These are phyloP conservation scores for Clupea harengus DNA, from an alignment of 2,113 vertebrate species.

Conservation along the genomic window DNA sequence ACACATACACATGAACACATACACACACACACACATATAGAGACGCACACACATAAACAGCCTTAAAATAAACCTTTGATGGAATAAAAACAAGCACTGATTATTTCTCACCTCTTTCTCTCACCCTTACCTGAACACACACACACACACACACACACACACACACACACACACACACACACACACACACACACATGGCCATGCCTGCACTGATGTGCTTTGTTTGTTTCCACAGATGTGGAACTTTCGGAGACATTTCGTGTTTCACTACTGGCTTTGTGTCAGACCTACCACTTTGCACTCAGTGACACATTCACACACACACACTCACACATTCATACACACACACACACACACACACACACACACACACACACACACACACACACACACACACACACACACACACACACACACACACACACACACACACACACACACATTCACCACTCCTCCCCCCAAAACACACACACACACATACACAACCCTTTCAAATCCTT, in stretches of 20 bases:
- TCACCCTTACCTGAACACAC: not conserved
- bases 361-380: not conserved
- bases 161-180: not conserved
- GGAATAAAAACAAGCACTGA: not conserved
- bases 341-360: too few species aligned
- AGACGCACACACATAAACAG: not conserved
- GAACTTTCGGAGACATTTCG: too few species aligned
- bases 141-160: not conserved
- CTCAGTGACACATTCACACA: too few species aligned
- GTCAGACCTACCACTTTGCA: too few species aligned
- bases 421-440: too few species aligned
- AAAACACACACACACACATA: not conserved
- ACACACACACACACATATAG: not conserved
- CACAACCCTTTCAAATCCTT: too few species aligned
- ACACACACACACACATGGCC: not conserved
- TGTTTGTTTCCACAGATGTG: too few species aligned
- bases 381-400: not conserved
- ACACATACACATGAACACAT: not conserved
- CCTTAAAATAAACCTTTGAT: not conserved
- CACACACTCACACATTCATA: too few species aligned
- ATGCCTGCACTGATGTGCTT: too few species aligned
- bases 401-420: too few species aligned
- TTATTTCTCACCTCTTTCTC: not conserved
- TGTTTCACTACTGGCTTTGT: too few species aligned
- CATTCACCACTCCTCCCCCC: too few species aligned